A percentile compares a stretch with the other conserved stretches of the same genome.
Conservation (phyloP, 2,888 invertebrate genomes). For the Mimachlamys varia region DNA sequence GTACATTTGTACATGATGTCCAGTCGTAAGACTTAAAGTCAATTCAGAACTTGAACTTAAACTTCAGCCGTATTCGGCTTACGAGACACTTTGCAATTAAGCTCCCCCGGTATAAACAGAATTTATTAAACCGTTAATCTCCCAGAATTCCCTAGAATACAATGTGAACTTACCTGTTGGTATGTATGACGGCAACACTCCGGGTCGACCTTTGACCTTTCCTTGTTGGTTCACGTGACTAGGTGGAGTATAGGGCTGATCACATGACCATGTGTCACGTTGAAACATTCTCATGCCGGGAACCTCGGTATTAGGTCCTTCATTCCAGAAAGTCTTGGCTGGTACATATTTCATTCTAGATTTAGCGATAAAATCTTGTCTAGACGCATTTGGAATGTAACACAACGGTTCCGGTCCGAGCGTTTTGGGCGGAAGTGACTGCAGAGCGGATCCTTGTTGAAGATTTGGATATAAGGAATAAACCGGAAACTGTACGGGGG, state of each 20-base stretch:
- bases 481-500: constrained; percentile 4
- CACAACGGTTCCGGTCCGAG: not conserved
- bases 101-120: no score
- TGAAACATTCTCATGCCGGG: not conserved
- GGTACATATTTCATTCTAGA: constrained; percentile 1
- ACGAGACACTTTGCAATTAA: no score
- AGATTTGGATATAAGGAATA: constrained; percentile 11
- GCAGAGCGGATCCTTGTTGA: not conserved
- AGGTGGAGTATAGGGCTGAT: not conserved
- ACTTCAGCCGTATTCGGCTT: no score
- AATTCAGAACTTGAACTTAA: no score
- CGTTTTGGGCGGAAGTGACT: not conserved
- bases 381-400: not conserved
- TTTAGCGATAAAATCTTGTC: not conserved
- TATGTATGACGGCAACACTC: not conserved
- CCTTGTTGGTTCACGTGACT: not conserved
- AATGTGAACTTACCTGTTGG: not conserved
- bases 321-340: not conserved
- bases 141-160: no score
- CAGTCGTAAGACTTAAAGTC: no score
- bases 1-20: no score
- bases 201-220: not conserved
- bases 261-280: constrained; percentile 11
- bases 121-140: no score
- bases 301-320: not conserved